Base-by-base conservation (phyloP, 2,888 invertebrate genomes). In the Ommatoiulus sabulosus region DNA sequence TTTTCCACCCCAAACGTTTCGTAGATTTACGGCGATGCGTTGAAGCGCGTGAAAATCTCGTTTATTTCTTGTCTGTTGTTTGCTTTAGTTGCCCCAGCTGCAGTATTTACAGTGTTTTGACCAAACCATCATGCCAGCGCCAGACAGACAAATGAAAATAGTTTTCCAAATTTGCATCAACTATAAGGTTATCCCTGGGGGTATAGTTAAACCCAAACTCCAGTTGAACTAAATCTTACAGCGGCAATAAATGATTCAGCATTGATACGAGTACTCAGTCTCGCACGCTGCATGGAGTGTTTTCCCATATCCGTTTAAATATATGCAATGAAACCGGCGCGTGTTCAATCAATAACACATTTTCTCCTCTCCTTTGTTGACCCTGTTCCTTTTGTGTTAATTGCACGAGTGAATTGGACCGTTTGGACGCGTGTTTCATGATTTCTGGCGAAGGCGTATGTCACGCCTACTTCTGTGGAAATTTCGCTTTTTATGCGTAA, bases 331-430 rank as follows among this genome's bases (percentile, higher is more conserved):
- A 80, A 35, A 80, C 80, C 35, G 35, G 3, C 35, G 80, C 15
- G 80, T 35, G 80, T 80, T 80, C 80, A 35, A 80, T 43, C 80
- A 80, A 80, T 72, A 72, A 20, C 35, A 24, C 80, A 80, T 80
- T 35, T 57, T 52, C 52, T n/a, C 20, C 4, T 12, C 80, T 15
- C 15, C 35, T 80, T 15, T 80, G 80, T 72, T 72, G 8, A 80
- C 35, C n/a, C 80, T 80, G 35, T 80, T 6, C 12, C 80, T 35
- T 80, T 80, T 80, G 80, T n/a, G 10, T 72, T 72, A 72, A 72
- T 72, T 24, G 72, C n/a, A 20, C 20, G n/a, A 20, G 5, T 63
- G 24, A 72, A 72, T 24, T 72, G 24, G 24, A 24, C 35, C 63
- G 63, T 63, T 6, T 20, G 20, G 17, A 20, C n/a, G 2, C 15